A percentile compares a stretch with the other conserved stretches of the same genome.
These are phyloP conservation scores for Caenorhabditis drosophilae DNA, from an alignment of 2,888 invertebrate species.

Conservation along the genomic window DNA sequence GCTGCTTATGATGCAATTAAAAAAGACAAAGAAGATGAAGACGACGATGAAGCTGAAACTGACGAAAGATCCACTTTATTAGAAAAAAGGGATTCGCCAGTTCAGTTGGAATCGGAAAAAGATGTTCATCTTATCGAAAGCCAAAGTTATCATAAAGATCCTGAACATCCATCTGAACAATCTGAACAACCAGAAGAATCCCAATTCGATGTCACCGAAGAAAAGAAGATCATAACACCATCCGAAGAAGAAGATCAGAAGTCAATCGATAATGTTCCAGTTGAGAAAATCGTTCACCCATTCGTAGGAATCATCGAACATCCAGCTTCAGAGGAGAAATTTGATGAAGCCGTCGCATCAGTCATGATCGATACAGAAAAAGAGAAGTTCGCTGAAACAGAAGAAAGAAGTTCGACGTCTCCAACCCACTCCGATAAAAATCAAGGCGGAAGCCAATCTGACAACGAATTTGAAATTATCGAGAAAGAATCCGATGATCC, in stretches of 20 bases:
- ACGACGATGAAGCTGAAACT: neutral
- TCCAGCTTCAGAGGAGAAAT: too few species aligned
- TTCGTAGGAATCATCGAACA: too few species aligned
- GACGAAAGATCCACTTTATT: neutral
- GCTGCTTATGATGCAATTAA: slow-evolving; percentile 50
- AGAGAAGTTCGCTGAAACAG: slow-evolving; percentile 4
- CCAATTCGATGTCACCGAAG: neutral
- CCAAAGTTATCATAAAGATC: neutral
- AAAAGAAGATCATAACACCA: too few species aligned
- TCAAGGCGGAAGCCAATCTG: too few species aligned
- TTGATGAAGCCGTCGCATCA: too few species aligned
- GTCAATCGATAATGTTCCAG: neutral
- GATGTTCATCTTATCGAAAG: too few species aligned
- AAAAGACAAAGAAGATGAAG: slow-evolving; percentile 33
- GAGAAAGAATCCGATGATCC: too few species aligned
- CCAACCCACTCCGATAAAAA: neutral
- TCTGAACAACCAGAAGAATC: neutral
- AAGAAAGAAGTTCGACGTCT: slow-evolving; percentile 5
- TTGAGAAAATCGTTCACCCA: too few species aligned
- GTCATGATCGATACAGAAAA: neutral
- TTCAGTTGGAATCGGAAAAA: too few species aligned
- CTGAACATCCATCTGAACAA: neutral
- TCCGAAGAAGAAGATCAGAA: too few species aligned
- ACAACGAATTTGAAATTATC: too few species aligned
- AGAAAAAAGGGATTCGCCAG: neutral